Base-by-base conservation (phyloP, 2,797 vertebrate genomes). In the Petrocephalus schoutedeni region DNA sequence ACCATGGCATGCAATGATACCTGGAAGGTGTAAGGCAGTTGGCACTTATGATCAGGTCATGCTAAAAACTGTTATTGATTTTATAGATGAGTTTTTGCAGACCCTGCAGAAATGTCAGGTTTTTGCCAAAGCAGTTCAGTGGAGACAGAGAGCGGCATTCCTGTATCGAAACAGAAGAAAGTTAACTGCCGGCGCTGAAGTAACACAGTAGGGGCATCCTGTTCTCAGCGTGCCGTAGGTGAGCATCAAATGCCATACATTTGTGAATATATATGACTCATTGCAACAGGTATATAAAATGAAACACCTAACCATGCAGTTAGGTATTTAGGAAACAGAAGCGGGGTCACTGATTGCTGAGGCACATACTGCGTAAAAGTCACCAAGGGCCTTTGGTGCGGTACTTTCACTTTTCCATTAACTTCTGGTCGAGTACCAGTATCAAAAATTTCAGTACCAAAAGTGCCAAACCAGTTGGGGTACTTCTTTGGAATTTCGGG, bases 61-160 rank as follows among this genome's bases (percentile, higher is more conserved):
- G 57, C 19, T 0, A 0, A 0, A 95, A 93, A 89, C 91, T 93
- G 6, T 0, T 91, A 28, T 0, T 0, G 2, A 96, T 88, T 77
- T 88, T 92, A 0, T 0, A 14, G 3, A 41, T 64, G 0, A 16
- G 21, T 1, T 1, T 86, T 0, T 61, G 14, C 0, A 0, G 64
- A 28, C 8, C 0, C 41, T 91, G 83, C 10, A 77, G 88, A 0
- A 86, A 5, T 12, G 0, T 0, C 89, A 95, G 49, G 58, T 87
- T 91, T 0, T 0, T 9, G 3, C 0, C 71, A 32, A 94, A 96
- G 88, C 95, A 96, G 0, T 77, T 0, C 45, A 95, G 23, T 3
- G 93, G 94, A 9, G 91, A 54, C 21, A 57, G 57, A 86, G 89
- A 88, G 89, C 95, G 95, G 89, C 92, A 92, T 14, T 92, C 92